A percentile compares a stretch with the other conserved stretches of the same genome.
These are phyloP conservation scores for Aplysina aerophoba DNA, from an alignment of 37 sponge, comb jelly and placozoan species.

Conservation along the genomic window DNA sequence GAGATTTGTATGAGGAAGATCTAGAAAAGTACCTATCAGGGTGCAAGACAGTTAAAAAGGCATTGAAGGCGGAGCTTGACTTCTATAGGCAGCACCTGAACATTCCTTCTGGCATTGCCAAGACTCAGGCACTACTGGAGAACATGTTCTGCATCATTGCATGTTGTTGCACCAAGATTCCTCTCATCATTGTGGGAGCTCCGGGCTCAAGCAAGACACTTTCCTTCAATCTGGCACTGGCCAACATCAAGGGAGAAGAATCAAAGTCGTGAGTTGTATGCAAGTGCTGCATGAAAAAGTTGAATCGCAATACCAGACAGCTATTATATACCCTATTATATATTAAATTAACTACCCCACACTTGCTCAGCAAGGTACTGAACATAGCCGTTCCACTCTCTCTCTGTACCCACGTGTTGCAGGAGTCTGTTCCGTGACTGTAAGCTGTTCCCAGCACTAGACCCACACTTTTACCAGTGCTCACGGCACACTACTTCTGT, in stretches of 20 bases:
- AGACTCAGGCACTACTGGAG: constrained; percentile 88
- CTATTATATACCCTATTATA: too few species aligned
- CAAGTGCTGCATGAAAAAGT: too few species aligned
- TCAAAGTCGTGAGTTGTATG: constrained; percentile 39
- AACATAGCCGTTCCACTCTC: too few species aligned
- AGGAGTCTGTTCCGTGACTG: constrained; percentile 59
- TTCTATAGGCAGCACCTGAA: constrained; percentile 59
- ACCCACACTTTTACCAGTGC: constrained; percentile 90
- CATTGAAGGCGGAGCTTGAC: constrained; percentile 37
- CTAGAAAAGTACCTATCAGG: neutral
- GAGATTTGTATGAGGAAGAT: neutral
- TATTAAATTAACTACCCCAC: too few species aligned
- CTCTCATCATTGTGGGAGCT: constrained; percentile 89
- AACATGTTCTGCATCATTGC: constrained; percentile 87
- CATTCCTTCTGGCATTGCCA: constrained; percentile 84
- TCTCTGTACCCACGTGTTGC: neutral
- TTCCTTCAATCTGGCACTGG: constrained; percentile 84
- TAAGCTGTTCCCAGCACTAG: constrained; percentile 76
- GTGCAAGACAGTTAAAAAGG: neutral
- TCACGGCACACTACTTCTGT: constrained; percentile 86
- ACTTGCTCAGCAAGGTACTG: neutral
- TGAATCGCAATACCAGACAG: too few species aligned
- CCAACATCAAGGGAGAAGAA: constrained; percentile 86
- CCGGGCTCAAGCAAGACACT: constrained; percentile 94
- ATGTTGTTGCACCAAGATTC: constrained; percentile 80